A percentile compares a stretch with the other conserved stretches of the same genome.
Conservation (phyloP, 2,113 vertebrate genomes). For the Psittacula cyanocephala region DNA sequence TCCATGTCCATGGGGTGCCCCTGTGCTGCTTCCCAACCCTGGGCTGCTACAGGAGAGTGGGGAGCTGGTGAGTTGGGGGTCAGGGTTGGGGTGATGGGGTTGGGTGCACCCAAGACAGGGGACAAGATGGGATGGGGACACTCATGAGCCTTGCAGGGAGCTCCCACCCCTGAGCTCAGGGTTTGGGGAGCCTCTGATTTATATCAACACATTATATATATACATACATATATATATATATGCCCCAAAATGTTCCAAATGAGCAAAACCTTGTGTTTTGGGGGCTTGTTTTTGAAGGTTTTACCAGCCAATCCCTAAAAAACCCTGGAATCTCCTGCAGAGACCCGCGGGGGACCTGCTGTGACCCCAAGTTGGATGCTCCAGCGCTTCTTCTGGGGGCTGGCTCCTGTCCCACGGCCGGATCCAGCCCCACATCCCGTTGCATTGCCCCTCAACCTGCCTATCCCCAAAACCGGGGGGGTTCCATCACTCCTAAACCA, state of each 20-base stretch:
- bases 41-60: background rate
- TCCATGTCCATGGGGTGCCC: background rate
- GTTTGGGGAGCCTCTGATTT: background rate
- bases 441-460: background rate
- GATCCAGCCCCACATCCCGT: background rate
- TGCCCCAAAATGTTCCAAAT: too few species aligned
- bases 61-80: background rate
- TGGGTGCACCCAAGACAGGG: background rate
- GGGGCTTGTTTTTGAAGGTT: background rate
- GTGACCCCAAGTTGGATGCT: background rate
- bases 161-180: background rate
- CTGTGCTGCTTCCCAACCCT: background rate
- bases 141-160: background rate
- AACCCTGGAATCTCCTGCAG: background rate
- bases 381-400: background rate
- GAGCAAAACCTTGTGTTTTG: background rate
- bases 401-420: background rate
- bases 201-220: too few species aligned
- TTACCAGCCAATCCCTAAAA: background rate
- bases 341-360: background rate
- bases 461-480: background rate
- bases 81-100: background rate
- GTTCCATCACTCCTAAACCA: background rate
- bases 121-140: background rate
- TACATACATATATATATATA: too few species aligned